Percentiles rank a stretch among this genome's conserved stretches.
These are phyloP conservation scores for Enteromius argenteus DNA, from an alignment of 2,797 vertebrate genomes.

Conservation along the genomic window DNA sequence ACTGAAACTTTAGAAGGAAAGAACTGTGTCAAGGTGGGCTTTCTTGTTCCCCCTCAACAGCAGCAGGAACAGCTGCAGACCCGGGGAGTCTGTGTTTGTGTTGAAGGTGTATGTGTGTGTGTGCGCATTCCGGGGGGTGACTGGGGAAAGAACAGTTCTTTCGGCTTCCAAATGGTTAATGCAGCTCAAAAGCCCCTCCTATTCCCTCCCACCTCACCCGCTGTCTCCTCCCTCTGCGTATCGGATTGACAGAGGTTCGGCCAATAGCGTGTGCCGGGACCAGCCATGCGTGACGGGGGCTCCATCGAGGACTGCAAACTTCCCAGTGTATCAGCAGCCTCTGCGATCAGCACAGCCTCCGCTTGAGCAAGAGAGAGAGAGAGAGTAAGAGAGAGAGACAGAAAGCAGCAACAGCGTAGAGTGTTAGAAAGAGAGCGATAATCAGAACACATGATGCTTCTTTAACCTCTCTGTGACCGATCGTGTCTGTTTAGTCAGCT, in stretches of 20 bases:
- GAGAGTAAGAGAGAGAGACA: constrained; percentile 42
- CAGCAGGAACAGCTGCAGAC: constrained; percentile 56
- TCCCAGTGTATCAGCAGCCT: constrained; percentile 73
- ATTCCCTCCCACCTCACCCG: constrained; percentile 26
- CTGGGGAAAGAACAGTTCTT: constrained; percentile 32
- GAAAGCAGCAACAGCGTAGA: constrained; percentile 42
- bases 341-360: constrained; percentile 44
- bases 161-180: constrained; percentile 73
- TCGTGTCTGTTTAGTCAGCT: not conserved
- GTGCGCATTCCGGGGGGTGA: constrained; percentile 17
- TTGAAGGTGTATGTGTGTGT: constrained; percentile 52
- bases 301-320: constrained; percentile 70
- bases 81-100: constrained; percentile 47
- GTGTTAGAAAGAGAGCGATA: constrained; percentile 29
- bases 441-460: constrained; percentile 19
- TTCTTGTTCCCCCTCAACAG: constrained; percentile 53
- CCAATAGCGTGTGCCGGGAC: constrained; percentile 77
- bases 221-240: constrained; percentile 68
- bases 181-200: constrained; percentile 63
- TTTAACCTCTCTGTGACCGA: constrained; percentile 30
- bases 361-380: constrained; percentile 8
- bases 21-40: constrained; percentile 63
- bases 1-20: constrained; percentile 51
- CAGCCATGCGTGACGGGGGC: constrained; percentile 75
- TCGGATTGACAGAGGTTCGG: constrained; percentile 77